A percentile compares a stretch with the other conserved stretches of the same genome.
Evolutionary conservation across 2,113 vertebrate species (phyloP).

Genomic region (Gallinago jamesoni): DNA sequence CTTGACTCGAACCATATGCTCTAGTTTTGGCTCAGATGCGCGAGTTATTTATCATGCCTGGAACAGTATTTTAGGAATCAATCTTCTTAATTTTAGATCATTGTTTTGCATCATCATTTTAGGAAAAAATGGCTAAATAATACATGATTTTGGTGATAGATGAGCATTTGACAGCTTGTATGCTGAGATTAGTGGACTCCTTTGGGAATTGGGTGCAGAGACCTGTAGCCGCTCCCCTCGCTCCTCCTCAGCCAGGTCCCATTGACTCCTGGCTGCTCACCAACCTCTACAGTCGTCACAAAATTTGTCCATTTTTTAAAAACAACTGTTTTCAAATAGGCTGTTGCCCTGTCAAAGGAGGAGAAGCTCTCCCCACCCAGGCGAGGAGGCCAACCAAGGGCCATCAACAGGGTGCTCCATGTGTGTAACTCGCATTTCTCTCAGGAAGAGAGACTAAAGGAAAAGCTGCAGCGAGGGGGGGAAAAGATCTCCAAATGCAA

Average conservation of each 20-base stretch:
- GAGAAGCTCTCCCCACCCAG: not conserved
- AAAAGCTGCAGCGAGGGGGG: not conserved
- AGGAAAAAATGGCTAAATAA: not conserved
- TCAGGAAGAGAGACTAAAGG: not conserved
- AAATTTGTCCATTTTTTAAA: not conserved
- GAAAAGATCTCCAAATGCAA: not conserved
- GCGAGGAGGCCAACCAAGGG: not conserved
- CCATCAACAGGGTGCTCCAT: not conserved
- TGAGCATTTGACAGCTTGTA: no score
- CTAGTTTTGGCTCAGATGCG: not conserved
- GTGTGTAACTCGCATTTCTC: accelerated
- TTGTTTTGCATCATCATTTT: not conserved
- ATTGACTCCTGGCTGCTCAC: not conserved
- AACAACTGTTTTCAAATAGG: not conserved
- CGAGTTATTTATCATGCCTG: not conserved
- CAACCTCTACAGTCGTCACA: not conserved
- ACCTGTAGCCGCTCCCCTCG: not conserved
- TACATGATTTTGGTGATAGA: not conserved
- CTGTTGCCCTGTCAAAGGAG: not conserved
- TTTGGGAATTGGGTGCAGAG: accelerated
- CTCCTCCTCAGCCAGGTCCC: not conserved
- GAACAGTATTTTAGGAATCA: not conserved
- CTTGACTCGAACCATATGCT: not conserved
- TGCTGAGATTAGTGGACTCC: not conserved
- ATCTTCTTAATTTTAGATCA: not conserved